Conservation (phyloP, 2,113 vertebrate genomes). For the Bagarius yarrelli region DNA sequence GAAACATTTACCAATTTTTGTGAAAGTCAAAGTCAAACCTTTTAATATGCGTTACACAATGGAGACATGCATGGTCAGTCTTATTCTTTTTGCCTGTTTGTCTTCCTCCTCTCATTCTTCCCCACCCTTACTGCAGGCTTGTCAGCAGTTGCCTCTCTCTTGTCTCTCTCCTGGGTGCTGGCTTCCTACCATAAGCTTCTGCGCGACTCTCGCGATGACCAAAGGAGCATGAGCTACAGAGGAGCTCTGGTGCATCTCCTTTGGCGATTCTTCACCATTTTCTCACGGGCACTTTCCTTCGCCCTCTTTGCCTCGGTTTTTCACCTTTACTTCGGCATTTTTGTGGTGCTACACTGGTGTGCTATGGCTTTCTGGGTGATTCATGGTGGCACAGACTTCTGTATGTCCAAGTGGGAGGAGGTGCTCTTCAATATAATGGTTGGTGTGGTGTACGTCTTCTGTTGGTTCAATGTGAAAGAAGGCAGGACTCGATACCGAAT, state of each 20-base stretch:
- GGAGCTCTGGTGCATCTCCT: slow-evolving; percentile 94
- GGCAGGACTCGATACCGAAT: slow-evolving; percentile 97
- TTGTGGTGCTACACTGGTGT: slow-evolving; percentile 99
- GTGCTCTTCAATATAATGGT: slow-evolving; percentile 99
- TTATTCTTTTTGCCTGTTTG: slow-evolving; percentile 21
- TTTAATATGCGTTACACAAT: not conserved
- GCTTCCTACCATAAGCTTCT: slow-evolving; percentile 99
- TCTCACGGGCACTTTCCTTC: slow-evolving; percentile 96
- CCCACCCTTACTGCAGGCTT: slow-evolving; percentile 76
- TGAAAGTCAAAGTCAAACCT: not conserved
- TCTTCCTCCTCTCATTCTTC: slow-evolving; percentile 16
- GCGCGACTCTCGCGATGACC: slow-evolving; percentile 97
- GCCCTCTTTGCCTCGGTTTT: slow-evolving; percentile 99
- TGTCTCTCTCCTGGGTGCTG: slow-evolving; percentile 99
- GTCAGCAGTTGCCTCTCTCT: slow-evolving; percentile 93
- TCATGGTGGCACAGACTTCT: slow-evolving; percentile 99
- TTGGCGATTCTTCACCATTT: slow-evolving; percentile 99
- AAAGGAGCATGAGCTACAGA: slow-evolving; percentile 99
- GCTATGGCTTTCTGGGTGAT: slow-evolving; percentile 99
- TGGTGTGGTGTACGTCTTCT: slow-evolving; percentile 98
- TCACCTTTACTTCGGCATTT: slow-evolving; percentile 99
- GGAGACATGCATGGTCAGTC: slow-evolving; percentile 9
- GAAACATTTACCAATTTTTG: not conserved
- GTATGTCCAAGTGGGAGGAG: slow-evolving; percentile 99
- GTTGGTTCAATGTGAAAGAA: slow-evolving; percentile 99